Evolutionary conservation across 2,888 invertebrate species (phyloP).

Genomic region (Philhelius pedissequus): DNA sequence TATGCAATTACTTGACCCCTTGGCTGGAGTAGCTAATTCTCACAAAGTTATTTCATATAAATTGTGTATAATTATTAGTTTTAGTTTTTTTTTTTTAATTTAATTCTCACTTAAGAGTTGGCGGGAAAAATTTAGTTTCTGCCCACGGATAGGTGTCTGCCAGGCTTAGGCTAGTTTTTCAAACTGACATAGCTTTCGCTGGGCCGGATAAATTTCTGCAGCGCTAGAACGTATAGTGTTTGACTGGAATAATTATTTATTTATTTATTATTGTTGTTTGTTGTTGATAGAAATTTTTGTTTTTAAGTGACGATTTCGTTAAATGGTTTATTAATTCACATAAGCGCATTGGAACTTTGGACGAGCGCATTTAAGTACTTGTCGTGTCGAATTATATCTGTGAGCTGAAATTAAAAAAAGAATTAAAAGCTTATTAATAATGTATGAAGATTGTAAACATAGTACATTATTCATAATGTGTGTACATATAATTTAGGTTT

Average conservation of each 20-base stretch:
- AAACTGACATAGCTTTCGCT: slow-evolving; percentile 10
- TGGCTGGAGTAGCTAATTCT: not conserved
- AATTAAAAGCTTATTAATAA: no score
- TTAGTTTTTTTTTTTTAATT: not conserved
- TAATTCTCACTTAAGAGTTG: not conserved
- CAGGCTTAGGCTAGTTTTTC: not conserved
- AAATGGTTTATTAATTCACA: not conserved
- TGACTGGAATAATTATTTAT: slow-evolving; percentile 20
- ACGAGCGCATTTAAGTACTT: not conserved
- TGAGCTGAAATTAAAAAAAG: not conserved
- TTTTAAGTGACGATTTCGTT: not conserved
- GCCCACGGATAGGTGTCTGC: not conserved
- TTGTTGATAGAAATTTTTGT: not conserved
- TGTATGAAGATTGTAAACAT: no score
- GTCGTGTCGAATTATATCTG: not conserved
- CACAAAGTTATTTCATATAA: not conserved
- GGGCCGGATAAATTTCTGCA: not conserved
- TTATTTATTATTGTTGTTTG: not conserved
- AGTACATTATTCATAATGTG: no score
- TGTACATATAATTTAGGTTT: no score
- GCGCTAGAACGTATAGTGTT: not conserved
- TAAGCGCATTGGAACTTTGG: slow-evolving; percentile 4
- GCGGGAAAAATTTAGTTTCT: not conserved
- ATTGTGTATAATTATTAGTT: not conserved
- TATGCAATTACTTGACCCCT: slow-evolving; percentile 53